Conservation (phyloP, 2,888 invertebrate genomes). For the Dolichopus griseipennis region DNA sequence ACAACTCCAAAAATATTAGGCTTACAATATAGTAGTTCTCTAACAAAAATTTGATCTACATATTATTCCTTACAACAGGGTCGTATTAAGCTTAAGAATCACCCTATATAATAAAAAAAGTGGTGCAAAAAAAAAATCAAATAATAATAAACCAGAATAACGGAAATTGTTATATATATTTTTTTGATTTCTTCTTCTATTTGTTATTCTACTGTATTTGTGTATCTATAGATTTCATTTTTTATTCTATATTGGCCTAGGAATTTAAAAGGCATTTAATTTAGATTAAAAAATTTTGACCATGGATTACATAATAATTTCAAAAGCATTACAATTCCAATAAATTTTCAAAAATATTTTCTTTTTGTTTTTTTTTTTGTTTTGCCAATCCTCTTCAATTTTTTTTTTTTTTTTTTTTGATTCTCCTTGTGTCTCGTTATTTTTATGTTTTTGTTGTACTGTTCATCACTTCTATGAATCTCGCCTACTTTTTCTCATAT, state of each 20-base stretch:
- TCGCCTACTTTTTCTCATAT: background rate
- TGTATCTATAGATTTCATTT: no score
- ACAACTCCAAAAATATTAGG: no score
- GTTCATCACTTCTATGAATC: background rate
- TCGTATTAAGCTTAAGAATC: no score
- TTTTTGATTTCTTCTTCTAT: no score
- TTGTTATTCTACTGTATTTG: no score
- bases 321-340: slow-evolving; percentile 3
- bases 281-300: slow-evolving; percentile 6
- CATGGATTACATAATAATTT: slow-evolving; percentile 5
- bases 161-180: no score
- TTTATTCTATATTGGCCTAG: no score
- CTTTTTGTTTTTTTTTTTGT: background rate
- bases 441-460: background rate
- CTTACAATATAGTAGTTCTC: no score
- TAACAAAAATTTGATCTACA: no score
- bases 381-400: slow-evolving; percentile 4
- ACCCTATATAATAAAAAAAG: background rate
- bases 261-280: slow-evolving; percentile 2
- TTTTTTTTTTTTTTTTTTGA: background rate
- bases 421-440: background rate
- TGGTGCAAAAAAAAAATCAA: no score
- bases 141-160: no score
- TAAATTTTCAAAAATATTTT: background rate
- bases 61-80: no score